Evolutionary conservation across 1,140 invertebrate genomes (phyloP).

Genomic region (Caenorhabditis inopinata): DNA sequence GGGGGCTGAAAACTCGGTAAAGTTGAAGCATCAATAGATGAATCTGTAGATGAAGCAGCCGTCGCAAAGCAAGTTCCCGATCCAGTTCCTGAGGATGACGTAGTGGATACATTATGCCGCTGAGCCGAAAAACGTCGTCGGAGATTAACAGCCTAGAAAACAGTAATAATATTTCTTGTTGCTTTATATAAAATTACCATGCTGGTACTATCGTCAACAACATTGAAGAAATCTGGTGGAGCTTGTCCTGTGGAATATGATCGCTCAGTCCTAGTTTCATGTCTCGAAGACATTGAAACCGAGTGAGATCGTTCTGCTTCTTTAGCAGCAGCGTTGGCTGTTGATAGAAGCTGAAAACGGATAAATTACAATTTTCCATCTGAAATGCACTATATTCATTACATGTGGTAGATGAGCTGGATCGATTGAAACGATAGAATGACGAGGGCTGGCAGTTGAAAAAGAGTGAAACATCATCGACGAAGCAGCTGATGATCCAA

Average conservation of each 20-base stretch:
- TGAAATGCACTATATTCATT: not conserved
- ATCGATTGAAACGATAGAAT: constrained; percentile 48
- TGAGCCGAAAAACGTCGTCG: constrained; percentile 63
- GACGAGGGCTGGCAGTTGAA: constrained; percentile 47
- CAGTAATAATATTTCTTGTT: not conserved
- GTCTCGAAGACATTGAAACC: constrained; percentile 26
- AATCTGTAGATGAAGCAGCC: constrained; percentile 62
- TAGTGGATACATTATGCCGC: constrained; percentile 63
- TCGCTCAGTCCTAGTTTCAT: not conserved
- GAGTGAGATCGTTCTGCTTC: constrained; percentile 32
- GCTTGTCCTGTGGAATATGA: constrained; percentile 13
- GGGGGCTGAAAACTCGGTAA: constrained; percentile 19
- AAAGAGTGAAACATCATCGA: constrained; percentile 66
- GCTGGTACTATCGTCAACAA: not conserved
- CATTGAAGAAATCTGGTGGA: not conserved
- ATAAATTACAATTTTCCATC: not conserved
- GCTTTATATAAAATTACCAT: not conserved
- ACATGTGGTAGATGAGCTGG: constrained; percentile 33
- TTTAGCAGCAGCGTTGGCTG: constrained; percentile 39
- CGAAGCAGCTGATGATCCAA: not conserved
- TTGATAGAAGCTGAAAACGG: constrained; percentile 36
- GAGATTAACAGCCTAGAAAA: constrained; percentile 55
- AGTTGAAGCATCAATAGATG: constrained; percentile 59
- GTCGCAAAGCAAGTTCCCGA: constrained; percentile 57
- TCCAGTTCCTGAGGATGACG: constrained; percentile 58